These are phyloP conservation scores for Liodrosophila aerea DNA, from an alignment of 2,888 invertebrate genomes.

Conservation along the genomic window DNA sequence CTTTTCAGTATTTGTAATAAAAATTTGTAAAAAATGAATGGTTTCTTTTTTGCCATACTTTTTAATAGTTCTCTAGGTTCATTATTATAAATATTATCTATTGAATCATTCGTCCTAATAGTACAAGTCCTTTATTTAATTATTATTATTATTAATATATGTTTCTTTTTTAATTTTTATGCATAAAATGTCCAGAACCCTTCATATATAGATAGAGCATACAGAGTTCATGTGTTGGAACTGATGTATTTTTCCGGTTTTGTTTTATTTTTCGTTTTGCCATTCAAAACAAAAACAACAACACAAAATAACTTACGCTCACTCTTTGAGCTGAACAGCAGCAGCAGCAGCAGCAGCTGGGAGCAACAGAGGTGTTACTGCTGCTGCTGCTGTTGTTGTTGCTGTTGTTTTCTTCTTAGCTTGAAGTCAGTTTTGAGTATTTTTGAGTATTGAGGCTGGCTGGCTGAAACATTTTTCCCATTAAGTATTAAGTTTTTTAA, in stretches of 20 bases:
- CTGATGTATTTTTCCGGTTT: slow-evolving; percentile 64
- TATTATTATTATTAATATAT: no score
- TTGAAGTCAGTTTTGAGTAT: slow-evolving; percentile 34
- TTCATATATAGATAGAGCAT: slow-evolving; percentile 34
- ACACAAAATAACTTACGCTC: slow-evolving; percentile 60
- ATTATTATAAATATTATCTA: no score
- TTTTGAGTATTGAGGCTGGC: slow-evolving; percentile 44
- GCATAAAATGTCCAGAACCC: no score
- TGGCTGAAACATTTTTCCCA: slow-evolving; percentile 72
- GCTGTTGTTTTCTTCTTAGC: slow-evolving; percentile 22
- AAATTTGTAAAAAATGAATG: no score
- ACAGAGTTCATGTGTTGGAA: slow-evolving; percentile 27
- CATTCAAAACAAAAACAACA: slow-evolving; percentile 42
- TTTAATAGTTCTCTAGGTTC: no score
- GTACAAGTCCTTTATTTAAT: no score
- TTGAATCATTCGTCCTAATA: no score
- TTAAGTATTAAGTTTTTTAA: slow-evolving; percentile 79
- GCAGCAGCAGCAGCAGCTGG: slow-evolving; percentile 32
- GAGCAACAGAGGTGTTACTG: slow-evolving; percentile 34
- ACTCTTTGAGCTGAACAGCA: slow-evolving; percentile 26
- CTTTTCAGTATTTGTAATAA: no score
- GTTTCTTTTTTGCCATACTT: no score
- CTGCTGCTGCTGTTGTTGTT: slow-evolving; percentile 30
- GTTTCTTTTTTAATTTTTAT: no score
- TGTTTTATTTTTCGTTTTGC: slow-evolving; percentile 72